Conservation (phyloP, 2,113 vertebrate genomes). For the Glaucomys volans region DNA sequence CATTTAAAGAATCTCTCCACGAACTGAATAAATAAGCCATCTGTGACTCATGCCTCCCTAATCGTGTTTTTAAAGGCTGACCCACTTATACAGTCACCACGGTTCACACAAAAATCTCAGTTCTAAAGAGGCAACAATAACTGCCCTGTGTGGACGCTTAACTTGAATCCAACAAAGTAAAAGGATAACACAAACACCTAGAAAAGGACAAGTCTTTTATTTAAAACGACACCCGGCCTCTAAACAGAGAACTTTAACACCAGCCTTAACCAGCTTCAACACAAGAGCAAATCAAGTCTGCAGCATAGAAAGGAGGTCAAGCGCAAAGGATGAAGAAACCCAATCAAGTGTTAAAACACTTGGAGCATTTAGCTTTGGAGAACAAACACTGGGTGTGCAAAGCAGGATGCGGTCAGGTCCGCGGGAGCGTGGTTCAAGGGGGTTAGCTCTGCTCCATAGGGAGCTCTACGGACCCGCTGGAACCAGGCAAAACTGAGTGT, state of each 20-base stretch:
- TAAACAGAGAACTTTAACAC: constrained; percentile 47
- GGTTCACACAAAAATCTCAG: constrained; percentile 68
- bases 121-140: constrained; percentile 70
- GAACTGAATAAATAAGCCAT: constrained; percentile 75
- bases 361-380: background rate
- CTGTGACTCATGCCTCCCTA: constrained; percentile 60
- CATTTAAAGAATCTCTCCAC: constrained; percentile 60
- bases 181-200: constrained; percentile 29
- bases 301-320: background rate
- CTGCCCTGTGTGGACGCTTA: constrained; percentile 3
- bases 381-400: background rate
- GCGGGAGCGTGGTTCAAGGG: background rate
- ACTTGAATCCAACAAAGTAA: constrained; percentile 5
- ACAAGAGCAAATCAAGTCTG: background rate
- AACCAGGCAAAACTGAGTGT: background rate
- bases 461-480: background rate
- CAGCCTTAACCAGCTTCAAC: constrained; percentile 23
- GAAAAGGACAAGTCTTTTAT: background rate
- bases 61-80: constrained; percentile 75
- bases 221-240: background rate
- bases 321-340: background rate
- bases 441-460: background rate
- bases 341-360: background rate
- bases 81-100: constrained; percentile 81
- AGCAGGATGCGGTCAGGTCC: background rate